A percentile compares a stretch with the other conserved stretches of the same genome.
phyloP scores from a whole-genome alignment of 2,113 vertebrate species.

The Hemiscyllium ocellatum region DNA sequence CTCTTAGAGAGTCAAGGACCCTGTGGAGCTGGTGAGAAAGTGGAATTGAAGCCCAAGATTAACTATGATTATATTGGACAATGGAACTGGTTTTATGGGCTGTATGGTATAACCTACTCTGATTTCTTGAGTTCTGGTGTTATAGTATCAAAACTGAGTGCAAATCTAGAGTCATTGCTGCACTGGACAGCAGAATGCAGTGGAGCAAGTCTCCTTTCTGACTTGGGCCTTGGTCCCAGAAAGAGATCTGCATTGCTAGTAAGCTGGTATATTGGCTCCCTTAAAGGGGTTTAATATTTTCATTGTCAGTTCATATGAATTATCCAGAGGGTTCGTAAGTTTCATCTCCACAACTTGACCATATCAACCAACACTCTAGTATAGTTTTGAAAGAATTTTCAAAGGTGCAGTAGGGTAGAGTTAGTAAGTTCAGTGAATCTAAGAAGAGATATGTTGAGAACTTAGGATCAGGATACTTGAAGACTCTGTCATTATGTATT shows the following conservation, averaged over 20 bases:
- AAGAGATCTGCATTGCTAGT: neutral
- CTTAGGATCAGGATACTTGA: neutral
- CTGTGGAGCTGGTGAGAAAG: no score
- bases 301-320: neutral
- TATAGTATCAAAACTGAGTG: neutral
- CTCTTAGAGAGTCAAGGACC: no score
- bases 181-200: neutral
- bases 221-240: neutral
- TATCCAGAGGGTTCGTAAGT: neutral
- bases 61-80: no score
- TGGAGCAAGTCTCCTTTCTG: neutral
- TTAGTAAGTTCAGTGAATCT: neutral
- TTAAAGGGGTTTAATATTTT: neutral
- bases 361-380: neutral
- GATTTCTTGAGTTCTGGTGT: no score
- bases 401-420: neutral
- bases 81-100: no score
- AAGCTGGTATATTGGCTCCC: neutral
- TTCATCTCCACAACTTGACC: neutral
- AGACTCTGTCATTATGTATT: neutral
- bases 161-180: neutral
- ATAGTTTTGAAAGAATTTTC: neutral
- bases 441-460: neutral
- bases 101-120: no score
- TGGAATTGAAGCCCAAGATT: no score